Evolutionary conservation across 2,888 invertebrate genomes (phyloP), one percentile per base, ranked within the genome.

Genomic region (Sympetrum striolatum): DNA sequence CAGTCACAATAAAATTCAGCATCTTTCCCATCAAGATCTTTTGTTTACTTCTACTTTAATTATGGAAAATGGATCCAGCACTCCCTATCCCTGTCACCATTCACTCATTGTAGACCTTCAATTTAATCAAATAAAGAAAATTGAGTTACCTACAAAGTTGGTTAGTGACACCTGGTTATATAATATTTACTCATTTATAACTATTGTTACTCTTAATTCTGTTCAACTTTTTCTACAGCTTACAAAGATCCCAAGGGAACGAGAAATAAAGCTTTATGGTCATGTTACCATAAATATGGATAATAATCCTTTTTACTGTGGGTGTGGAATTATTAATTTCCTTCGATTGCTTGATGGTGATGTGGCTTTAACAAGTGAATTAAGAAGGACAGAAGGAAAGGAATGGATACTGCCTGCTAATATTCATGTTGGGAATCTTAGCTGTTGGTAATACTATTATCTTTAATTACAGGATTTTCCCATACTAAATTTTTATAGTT

Each of bases 141-240:
- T 73, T 1, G 73, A 73, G 12, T 25, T 73, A 10, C 73, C 14
- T 2, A 14, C 31, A 5, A 3, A n/a, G 0, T 31, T 73, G 73
- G 73, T 73, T 18, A 10, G 73, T 73, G 12, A 1, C 10, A 25
- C 44, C 44, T 10, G 44, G 10, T 39, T 4, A 44, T 44, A 8
- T 44, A 6, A 44, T 44, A 44, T 44, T 8, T 44, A 8, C 10
- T 44, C n/a, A 22, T 73, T 73, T 8, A 14, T 10, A 14, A 0
- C 12, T 25, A 0, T 2, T 3, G 2, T 31, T 0, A 25, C 0
- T 2, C 31, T 8, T 31, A 4, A 0, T 73, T 2, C n/a, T 31
- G 8, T 73, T 31, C 15, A 2, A 10, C 10, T 25, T 8, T 31
- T 18, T 18, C 15, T 53, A 12, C 14, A 25, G 25, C n/a, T 73